Evolutionary conservation across 2,888 invertebrate species (phyloP).

Genomic region (Ephialtes manifestator): DNA sequence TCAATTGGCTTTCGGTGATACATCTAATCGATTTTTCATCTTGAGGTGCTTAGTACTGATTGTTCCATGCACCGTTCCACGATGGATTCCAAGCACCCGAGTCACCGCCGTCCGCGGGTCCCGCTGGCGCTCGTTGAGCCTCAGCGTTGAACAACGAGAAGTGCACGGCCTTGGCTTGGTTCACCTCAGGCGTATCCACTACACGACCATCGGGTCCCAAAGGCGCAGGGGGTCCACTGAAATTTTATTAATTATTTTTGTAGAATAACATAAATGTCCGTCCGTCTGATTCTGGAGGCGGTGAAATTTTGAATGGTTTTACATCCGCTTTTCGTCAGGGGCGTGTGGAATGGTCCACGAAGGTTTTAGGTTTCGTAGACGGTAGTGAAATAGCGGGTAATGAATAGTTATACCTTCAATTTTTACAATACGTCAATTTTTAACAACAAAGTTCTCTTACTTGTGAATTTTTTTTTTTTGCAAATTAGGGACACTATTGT

Average conservation of each 20-base stretch:
- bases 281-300: too few relatives aligned
- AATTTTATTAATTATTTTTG: constrained; percentile 31
- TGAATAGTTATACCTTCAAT: too few relatives aligned
- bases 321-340: too few relatives aligned
- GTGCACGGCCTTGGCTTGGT: constrained; percentile 84
- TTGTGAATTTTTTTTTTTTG: too few relatives aligned
- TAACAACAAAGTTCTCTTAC: too few relatives aligned
- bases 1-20: constrained; percentile 37
- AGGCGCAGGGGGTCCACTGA: constrained; percentile 84
- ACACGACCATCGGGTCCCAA: constrained; percentile 84
- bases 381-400: neutral
- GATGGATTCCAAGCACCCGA: constrained; percentile 77
- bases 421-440: too few relatives aligned
- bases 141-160: constrained; percentile 83
- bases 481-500: too few relatives aligned
- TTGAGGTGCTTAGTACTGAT: constrained; percentile 67
- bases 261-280: neutral
- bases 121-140: constrained; percentile 76
- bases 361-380: neutral
- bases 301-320: too few relatives aligned
- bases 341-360: too few relatives aligned
- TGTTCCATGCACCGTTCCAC: constrained; percentile 74
- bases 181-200: constrained; percentile 85
- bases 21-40: constrained; percentile 21
- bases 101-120: constrained; percentile 75